Evolutionary conservation across 35 echinoderm and acorn worm genomes (phyloP).

Genomic region (Amphiura filiformis): DNA sequence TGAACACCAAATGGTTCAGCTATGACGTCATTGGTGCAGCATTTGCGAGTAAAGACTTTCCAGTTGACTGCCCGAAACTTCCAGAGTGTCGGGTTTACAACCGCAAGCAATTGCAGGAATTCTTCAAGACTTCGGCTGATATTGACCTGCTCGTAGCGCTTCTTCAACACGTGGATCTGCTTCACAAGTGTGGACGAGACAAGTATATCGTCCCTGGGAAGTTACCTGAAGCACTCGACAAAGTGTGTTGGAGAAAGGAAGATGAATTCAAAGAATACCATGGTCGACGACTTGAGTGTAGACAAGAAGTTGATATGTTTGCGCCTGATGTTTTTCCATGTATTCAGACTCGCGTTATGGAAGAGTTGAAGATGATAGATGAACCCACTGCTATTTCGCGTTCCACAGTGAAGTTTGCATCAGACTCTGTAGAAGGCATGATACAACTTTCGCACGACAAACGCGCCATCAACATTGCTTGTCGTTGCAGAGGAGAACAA

Average conservation of each 20-base stretch:
- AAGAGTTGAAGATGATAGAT: not conserved
- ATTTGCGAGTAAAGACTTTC: not conserved
- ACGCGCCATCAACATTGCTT: not conserved
- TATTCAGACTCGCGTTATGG: not conserved
- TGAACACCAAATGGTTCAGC: not conserved
- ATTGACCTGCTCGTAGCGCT: not conserved
- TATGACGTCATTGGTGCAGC: not conserved
- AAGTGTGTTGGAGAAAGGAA: not conserved
- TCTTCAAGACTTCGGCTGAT: not conserved
- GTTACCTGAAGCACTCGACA: not conserved
- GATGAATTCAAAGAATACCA: not conserved
- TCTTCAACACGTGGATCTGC: not conserved
- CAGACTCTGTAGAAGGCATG: not conserved
- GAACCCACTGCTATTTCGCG: not conserved
- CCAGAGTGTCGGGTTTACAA: not conserved
- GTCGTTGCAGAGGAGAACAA: not conserved
- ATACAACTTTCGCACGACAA: not conserved
- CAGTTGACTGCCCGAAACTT: not conserved
- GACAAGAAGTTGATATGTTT: not conserved
- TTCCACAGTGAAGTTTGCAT: not conserved
- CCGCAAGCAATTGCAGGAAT: not conserved
- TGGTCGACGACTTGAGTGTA: not conserved
- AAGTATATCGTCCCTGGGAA: not conserved
- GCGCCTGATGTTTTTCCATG: not conserved
- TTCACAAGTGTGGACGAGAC: not conserved